These are phyloP conservation scores for Schizopygopsis malacanthus DNA, from an alignment of 2,797 vertebrate genomes.

Conservation along the genomic window DNA sequence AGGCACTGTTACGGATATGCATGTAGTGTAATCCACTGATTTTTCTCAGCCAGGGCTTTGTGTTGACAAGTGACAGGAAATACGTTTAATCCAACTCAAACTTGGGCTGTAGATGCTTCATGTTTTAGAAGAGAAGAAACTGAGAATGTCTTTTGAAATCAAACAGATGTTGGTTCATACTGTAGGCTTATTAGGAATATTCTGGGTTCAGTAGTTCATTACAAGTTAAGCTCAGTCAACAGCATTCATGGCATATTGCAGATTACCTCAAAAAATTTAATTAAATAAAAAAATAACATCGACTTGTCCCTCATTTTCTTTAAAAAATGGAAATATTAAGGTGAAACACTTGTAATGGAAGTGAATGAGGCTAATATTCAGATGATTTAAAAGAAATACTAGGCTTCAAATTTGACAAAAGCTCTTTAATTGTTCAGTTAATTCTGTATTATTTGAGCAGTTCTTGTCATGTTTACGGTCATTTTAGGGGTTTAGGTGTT, in stretches of 20 bases:
- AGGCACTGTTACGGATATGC: conserved; percentile 43
- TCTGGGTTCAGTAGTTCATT: background rate
- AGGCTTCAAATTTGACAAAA: background rate
- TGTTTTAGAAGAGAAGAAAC: conserved; percentile 29
- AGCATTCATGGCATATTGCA: background rate
- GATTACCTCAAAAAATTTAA: background rate
- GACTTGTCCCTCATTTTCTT: background rate
- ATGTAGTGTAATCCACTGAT: conserved; percentile 36
- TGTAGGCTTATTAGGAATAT: background rate
- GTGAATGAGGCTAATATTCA: background rate
- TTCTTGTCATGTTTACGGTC: background rate
- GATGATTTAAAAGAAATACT: background rate
- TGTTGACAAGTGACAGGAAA: conserved; percentile 60
- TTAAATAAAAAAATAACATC: background rate
- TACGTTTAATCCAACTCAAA: conserved; percentile 56
- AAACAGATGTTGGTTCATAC: conserved; percentile 1
- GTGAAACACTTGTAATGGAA: background rate
- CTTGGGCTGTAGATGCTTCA: conserved; percentile 35
- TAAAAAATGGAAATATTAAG: background rate
- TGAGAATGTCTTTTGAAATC: conserved; percentile 18
- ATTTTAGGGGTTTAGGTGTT: background rate
- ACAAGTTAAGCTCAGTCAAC: background rate
- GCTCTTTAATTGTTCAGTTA: background rate
- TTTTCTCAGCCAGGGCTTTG: conserved; percentile 50
- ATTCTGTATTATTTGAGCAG: background rate